Percentiles rank a stretch among this genome's conserved stretches.
Evolutionary conservation across 2,888 invertebrate species (phyloP).

Genomic region (Parnassius orleans): DNA sequence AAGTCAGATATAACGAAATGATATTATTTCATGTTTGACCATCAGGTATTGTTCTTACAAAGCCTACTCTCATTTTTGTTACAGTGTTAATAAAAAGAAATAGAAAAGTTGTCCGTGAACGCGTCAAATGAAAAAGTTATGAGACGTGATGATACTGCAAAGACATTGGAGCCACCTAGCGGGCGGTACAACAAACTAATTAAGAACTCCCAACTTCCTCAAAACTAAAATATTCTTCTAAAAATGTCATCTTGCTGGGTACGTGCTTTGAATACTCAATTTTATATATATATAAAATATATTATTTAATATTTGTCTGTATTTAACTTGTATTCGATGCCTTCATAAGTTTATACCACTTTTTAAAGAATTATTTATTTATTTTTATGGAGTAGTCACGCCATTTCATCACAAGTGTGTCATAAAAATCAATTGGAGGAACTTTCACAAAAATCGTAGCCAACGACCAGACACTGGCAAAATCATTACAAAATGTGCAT

Average conservation of each 20-base stretch:
- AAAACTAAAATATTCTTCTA: conserved; percentile 78
- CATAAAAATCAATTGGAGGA: too few species aligned
- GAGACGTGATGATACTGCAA: conserved; percentile 77
- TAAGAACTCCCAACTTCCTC: conserved; percentile 74
- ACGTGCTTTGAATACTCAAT: conserved; percentile 64
- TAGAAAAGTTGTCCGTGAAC: conserved; percentile 73
- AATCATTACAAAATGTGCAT: too few species aligned
- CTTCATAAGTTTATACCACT: too few species aligned
- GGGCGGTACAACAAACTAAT: conserved; percentile 68
- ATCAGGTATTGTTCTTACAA: conserved; percentile 70
- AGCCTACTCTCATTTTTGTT: conserved; percentile 76
- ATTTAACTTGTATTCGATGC: too few species aligned
- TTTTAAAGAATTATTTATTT: too few species aligned
- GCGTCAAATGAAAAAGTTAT: conserved; percentile 81
- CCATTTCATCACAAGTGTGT: too few species aligned
- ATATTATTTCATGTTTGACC: conserved; percentile 43
- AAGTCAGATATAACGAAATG: conserved; percentile 25
- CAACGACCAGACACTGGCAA: too few species aligned
- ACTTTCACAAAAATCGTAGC: too few species aligned
- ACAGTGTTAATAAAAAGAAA: conserved; percentile 80
- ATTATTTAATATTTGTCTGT: too few species aligned
- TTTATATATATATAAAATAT: conserved; percentile 11
- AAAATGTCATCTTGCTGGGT: conserved; percentile 70
- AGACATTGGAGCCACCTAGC: conserved; percentile 67
- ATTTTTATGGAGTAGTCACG: too few species aligned